Evolutionary conservation across 2,113 vertebrate genomes (phyloP).

Genomic region (Falco punctatus): DNA sequence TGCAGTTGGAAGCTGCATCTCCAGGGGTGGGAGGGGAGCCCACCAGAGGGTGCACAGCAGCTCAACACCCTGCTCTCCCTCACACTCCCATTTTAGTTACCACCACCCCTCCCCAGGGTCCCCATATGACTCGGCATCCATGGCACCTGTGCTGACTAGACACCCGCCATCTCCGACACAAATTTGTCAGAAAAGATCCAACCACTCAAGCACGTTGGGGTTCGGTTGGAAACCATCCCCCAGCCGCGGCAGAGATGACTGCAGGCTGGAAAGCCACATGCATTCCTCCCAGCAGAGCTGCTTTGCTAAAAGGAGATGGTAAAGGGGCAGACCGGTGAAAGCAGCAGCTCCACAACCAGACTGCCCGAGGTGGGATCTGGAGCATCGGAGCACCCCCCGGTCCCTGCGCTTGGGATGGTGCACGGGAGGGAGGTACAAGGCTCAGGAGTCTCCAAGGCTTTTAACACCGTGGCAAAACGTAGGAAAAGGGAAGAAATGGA

Average conservation of each 20-base stretch:
- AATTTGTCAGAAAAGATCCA: neutral
- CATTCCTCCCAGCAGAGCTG: neutral
- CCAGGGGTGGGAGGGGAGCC: accelerated
- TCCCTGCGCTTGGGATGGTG: accelerated
- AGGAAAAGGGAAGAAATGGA: neutral
- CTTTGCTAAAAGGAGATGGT: neutral
- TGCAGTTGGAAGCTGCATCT: neutral
- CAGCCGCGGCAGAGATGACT: neutral
- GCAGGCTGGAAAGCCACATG: neutral
- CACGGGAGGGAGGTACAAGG: neutral
- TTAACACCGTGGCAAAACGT: accelerated
- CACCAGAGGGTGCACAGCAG: neutral
- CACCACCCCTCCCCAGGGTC: neutral
- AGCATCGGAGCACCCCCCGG: neutral
- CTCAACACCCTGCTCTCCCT: neutral
- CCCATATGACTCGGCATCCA: neutral
- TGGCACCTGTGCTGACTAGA: neutral
- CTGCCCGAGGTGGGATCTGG: neutral
- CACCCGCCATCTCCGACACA: neutral
- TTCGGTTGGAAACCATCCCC: neutral
- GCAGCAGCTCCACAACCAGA: neutral
- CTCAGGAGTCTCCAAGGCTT: neutral
- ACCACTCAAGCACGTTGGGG: accelerated
- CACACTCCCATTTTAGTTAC: neutral
- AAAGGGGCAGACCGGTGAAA: accelerated